Percentiles rank a stretch among this genome's conserved stretches.
Evolutionary conservation across 1,140 invertebrate genomes (phyloP).

Genomic region (Yoshiicerus persimilis): DNA sequence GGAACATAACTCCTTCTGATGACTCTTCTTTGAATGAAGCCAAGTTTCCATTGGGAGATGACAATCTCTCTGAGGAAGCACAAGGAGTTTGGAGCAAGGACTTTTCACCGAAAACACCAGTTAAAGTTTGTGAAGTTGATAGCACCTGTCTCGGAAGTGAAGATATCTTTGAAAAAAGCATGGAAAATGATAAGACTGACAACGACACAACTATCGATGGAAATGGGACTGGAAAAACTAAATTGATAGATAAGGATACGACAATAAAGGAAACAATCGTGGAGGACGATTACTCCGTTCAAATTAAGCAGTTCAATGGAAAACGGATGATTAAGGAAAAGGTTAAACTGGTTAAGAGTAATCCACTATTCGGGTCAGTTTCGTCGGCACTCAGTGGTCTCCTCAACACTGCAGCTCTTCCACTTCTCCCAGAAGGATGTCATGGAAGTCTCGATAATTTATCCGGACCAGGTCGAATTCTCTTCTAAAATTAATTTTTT

Average conservation of each 20-base stretch:
- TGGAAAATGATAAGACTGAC: not conserved
- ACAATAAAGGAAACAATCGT: not conserved
- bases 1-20: not conserved
- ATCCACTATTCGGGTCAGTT: not conserved
- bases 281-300: not conserved
- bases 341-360: not conserved
- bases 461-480: not conserved
- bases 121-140: not conserved
- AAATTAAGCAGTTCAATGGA: not conserved
- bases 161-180: not conserved
- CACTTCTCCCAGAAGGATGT: constrained; percentile 48
- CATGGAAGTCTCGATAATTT: not conserved
- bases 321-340: not conserved
- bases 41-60: not conserved
- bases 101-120: not conserved
- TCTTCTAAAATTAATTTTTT: not conserved
- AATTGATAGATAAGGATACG: not conserved
- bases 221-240: not conserved
- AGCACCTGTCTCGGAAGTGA: not conserved
- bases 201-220: not conserved
- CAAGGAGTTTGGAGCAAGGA: not conserved
- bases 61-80: not conserved
- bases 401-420: constrained; percentile 50
- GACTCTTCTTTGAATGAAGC: not conserved
- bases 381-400: constrained; percentile 46